These are phyloP conservation scores for Thalassoma bifasciatum DNA, from an alignment of 2,113 vertebrate species.

Conservation along the genomic window DNA sequence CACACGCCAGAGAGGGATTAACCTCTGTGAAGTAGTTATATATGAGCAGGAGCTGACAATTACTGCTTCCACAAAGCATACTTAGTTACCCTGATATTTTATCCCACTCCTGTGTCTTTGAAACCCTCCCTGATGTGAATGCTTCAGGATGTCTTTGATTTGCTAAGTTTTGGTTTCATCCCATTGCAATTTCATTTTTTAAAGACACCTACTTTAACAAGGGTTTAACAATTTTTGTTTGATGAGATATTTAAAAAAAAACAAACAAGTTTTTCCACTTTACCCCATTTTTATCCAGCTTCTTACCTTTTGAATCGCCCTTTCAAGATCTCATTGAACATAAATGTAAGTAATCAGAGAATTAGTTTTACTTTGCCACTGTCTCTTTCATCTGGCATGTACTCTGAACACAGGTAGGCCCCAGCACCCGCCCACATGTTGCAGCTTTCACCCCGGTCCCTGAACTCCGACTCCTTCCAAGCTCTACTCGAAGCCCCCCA, in stretches of 20 bases:
- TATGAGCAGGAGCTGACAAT: conserved; percentile 5
- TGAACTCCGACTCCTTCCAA: background rate
- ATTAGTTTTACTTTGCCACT: conserved; percentile 13
- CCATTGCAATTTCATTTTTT: conserved; percentile 2
- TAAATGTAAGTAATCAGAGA: background rate
- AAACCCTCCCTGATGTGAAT: background rate
- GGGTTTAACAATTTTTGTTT: too few relatives aligned
- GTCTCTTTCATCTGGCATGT: conserved; percentile 31
- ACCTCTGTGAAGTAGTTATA: conserved; percentile 21
- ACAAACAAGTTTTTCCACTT: background rate
- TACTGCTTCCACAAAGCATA: background rate
- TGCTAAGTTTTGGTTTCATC: background rate
- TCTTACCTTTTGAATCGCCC: conserved; percentile 5
- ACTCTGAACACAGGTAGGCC: background rate
- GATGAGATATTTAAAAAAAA: too few relatives aligned
- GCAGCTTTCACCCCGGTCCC: conserved; percentile 18
- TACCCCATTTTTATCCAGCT: too few relatives aligned
- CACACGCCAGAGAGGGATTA: conserved; percentile 13
- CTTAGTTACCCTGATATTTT: conserved; percentile 12
- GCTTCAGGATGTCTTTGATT: background rate
- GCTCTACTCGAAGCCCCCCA: background rate
- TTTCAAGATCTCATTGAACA: background rate
- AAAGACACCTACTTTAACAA: background rate
- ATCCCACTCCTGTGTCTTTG: conserved; percentile 8
- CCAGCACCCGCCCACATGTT: background rate